These are phyloP conservation scores for Coecobrya sp. DNA, from an alignment of 2,888 invertebrate genomes.

Conservation along the genomic window DNA sequence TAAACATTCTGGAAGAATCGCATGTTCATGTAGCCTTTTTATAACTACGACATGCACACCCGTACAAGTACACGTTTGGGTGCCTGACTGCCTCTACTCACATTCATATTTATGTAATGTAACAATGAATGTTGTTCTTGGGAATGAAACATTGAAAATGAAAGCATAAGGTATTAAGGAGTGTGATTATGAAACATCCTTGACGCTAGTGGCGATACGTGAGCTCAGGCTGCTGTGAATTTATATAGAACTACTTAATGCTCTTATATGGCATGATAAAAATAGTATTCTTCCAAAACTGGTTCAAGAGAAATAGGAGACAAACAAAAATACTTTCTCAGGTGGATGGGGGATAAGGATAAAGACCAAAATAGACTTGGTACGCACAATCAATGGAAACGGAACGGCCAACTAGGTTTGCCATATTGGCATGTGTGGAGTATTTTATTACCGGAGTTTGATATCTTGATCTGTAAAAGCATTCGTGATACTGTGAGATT, in stretches of 20 bases:
- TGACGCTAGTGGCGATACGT: not conserved
- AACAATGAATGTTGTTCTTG: not conserved
- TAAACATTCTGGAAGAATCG: not conserved
- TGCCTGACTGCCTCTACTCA: not conserved
- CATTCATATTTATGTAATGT: not conserved
- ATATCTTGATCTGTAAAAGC: not conserved
- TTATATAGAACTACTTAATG: not conserved
- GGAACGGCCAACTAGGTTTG: not conserved
- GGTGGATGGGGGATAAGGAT: not conserved
- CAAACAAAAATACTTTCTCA: not conserved
- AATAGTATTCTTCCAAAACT: not conserved
- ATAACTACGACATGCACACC: not conserved
- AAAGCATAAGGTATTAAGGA: not conserved
- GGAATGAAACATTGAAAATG: not conserved
- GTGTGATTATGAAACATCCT: not conserved
- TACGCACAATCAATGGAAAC: slow-evolving; percentile 8
- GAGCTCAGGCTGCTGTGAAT: not conserved
- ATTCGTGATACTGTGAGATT: not conserved
- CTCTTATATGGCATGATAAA: not conserved
- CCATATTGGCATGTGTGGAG: not conserved
- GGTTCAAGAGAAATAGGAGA: not conserved
- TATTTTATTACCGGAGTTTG: not conserved
- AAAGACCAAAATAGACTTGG: not conserved
- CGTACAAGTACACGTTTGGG: not conserved
- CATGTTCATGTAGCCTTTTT: not conserved